Percentiles rank a stretch among this genome's conserved stretches.
Evolutionary conservation across 2,888 invertebrate genomes (phyloP).

Genomic region (Pocota personata): DNA sequence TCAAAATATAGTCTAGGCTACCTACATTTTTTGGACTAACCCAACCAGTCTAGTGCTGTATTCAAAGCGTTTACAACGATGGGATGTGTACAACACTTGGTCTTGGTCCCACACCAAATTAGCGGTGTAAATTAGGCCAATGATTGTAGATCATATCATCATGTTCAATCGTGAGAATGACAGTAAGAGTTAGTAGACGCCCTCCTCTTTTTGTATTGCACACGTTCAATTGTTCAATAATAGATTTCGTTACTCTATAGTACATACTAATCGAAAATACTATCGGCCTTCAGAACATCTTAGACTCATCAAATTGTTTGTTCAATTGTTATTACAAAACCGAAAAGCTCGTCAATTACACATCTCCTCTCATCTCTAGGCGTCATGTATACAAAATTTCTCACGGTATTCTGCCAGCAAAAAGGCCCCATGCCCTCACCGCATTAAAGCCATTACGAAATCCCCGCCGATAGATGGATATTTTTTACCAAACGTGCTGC

Average conservation of each 20-base stretch:
- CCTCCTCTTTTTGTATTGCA: too few species aligned
- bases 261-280: not conserved
- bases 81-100: too few species aligned
- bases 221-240: too few species aligned
- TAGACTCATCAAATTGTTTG: not conserved
- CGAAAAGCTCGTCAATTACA: conserved; percentile 32
- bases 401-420: conserved; percentile 20
- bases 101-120: too few species aligned
- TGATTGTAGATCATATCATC: too few species aligned
- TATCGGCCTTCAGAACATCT: conserved; percentile 17
- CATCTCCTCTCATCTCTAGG: not conserved
- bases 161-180: too few species aligned
- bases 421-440: not conserved
- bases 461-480: conserved; percentile 21
- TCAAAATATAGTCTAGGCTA: too few species aligned
- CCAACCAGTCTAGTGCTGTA: too few species aligned
- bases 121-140: too few species aligned
- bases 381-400: conserved; percentile 34
- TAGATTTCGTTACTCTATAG: not conserved
- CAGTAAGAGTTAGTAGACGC: too few species aligned
- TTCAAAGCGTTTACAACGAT: too few species aligned
- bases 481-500: not conserved
- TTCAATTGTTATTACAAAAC: conserved; percentile 39
- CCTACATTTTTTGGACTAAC: too few species aligned
- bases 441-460: conserved; percentile 2